Evolutionary conservation across 2,888 invertebrate genomes (phyloP).

Genomic region (Andrena marginata): DNA sequence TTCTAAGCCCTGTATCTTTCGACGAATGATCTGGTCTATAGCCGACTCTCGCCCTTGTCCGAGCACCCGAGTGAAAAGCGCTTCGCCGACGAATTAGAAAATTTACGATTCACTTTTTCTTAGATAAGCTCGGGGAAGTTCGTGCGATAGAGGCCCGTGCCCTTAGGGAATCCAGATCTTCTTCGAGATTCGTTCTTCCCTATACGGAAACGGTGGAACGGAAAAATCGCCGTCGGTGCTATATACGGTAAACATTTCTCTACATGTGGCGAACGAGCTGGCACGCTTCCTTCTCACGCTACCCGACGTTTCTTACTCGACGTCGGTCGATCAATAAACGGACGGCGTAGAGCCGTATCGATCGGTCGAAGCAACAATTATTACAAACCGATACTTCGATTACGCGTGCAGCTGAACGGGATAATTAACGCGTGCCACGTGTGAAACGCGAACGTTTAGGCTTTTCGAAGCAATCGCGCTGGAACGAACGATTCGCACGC

Average conservation of each 20-base stretch:
- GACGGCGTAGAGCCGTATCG: conserved; percentile 60
- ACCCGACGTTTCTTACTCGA: conserved; percentile 73
- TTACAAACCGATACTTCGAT: conserved; percentile 66
- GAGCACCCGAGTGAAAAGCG: not conserved
- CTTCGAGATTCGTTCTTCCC: not conserved
- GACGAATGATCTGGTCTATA: not conserved
- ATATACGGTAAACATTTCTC: conserved; percentile 63
- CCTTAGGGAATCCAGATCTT: not conserved
- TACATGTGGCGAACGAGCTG: conserved; percentile 62
- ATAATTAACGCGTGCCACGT: conserved; percentile 51
- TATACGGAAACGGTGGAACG: not conserved
- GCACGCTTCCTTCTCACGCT: conserved; percentile 74
- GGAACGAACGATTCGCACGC: not conserved
- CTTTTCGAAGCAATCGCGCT: conserved; percentile 28
- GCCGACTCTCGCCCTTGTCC: no score
- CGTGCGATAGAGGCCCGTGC: no score
- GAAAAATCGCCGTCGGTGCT: not conserved
- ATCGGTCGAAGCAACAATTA: conserved; percentile 72
- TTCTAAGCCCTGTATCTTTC: not conserved
- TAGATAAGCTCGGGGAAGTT: not conserved
- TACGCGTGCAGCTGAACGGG: conserved; percentile 49
- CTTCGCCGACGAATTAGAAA: conserved; percentile 2
- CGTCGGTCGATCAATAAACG: conserved; percentile 70
- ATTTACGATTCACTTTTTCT: not conserved
- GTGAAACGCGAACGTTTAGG: conserved; percentile 43